These are phyloP conservation scores for Coenobita brevimanus DNA, from an alignment of 1,140 invertebrate species.

Conservation along the genomic window DNA sequence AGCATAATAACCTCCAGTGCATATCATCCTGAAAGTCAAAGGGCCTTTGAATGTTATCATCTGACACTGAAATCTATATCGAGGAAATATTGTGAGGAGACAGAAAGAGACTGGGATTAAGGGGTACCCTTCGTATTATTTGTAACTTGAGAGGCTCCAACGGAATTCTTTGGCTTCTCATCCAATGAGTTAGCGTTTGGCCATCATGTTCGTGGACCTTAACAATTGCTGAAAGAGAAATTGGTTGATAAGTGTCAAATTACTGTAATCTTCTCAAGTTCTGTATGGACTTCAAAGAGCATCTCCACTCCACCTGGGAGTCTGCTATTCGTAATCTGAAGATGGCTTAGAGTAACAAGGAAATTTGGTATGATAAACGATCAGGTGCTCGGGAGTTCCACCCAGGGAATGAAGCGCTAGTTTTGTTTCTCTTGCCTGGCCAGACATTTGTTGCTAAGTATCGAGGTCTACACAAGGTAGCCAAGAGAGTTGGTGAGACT, in stretches of 20 bases:
- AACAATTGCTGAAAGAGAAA: not conserved
- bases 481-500: not conserved
- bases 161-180: not conserved
- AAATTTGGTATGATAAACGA: not conserved
- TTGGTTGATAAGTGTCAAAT: not conserved
- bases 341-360: not conserved
- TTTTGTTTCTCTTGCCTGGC: too few species aligned
- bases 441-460: too few species aligned
- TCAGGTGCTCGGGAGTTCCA: not conserved
- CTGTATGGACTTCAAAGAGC: not conserved
- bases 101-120: slow-evolving; percentile 9
- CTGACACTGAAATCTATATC: not conserved
- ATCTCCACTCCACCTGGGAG: too few species aligned
- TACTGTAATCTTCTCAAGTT: too few species aligned
- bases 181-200: not conserved
- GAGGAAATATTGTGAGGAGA: not conserved
- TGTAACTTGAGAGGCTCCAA: not conserved
- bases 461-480: too few species aligned
- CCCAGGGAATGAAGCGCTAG: not conserved
- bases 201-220: not conserved
- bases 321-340: not conserved
- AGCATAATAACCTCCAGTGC: too few species aligned
- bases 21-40: too few species aligned
- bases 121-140: not conserved
- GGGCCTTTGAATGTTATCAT: too few species aligned